These are phyloP conservation scores for Chiridota heheva DNA, from an alignment of 35 echinoderm and acorn worm species.

Conservation along the genomic window DNA sequence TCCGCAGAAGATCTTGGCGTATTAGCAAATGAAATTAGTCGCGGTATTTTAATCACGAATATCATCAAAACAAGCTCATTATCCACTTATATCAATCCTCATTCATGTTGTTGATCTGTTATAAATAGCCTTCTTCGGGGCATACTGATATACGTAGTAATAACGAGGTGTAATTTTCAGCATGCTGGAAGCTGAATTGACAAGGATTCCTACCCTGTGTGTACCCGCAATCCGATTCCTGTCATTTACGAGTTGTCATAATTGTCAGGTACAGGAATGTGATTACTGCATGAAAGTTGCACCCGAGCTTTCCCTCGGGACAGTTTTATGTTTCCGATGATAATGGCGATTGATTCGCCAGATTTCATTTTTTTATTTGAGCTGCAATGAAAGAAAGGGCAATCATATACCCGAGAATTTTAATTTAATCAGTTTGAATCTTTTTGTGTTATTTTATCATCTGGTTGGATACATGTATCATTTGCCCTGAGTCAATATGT, in stretches of 20 bases:
- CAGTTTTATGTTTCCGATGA: slow-evolving; percentile 24
- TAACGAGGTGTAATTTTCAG: neutral
- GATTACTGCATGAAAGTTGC: slow-evolving; percentile 23
- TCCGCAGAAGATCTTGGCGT: no score
- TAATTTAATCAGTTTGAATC: no score
- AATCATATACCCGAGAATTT: no score
- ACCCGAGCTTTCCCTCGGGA: slow-evolving; percentile 44
- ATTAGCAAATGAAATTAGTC: no score
- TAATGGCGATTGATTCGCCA: slow-evolving; percentile 33
- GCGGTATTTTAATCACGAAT: no score
- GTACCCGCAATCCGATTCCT: slow-evolving; percentile 19
- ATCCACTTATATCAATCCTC: slow-evolving; percentile 30
- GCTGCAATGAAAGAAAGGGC: no score
- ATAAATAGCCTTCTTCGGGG: slow-evolving; percentile 44
- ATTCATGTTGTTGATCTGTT: slow-evolving; percentile 10
- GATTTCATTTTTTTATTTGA: no score
- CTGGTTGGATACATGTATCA: no score
- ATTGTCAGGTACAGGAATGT: slow-evolving; percentile 47
- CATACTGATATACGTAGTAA: neutral
- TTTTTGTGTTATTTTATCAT: no score
- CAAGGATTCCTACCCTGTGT: slow-evolving; percentile 10
- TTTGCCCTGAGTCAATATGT: no score
- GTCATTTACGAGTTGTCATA: slow-evolving; percentile 38
- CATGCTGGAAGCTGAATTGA: slow-evolving; percentile 2
- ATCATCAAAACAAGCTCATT: no score